Evolutionary conservation across 2,797 vertebrate genomes (phyloP), one percentile per base, ranked within the genome.

Genomic region (Anguilla megastoma): DNA sequence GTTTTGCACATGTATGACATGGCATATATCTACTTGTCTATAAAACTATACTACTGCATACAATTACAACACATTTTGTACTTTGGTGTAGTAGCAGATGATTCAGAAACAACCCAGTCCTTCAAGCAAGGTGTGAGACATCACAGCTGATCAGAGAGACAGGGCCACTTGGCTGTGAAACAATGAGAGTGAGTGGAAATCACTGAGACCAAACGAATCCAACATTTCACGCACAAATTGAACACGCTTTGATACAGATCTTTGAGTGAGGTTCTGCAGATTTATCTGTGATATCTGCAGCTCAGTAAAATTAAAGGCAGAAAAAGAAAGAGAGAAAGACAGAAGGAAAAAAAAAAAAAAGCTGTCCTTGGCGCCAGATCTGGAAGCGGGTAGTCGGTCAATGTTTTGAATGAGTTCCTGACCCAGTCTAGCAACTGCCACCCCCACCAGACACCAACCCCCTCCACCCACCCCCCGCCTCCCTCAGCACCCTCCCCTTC

Each of bases 141-240:
- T 85, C 84, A 24, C 79, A 71, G 48, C 82, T 56, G 66, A 88
- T 88, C 84, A 85, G 52, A 41, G 66, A 76, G 69, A 84, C 87
- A 85, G 87, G 66, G 36, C 84, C 21, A 45, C 63, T 14, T 56
- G 66, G 50, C 50, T 74, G 58, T 66, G 54, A 58, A 87, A 87
- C 27, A 36, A 63, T 48, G 71, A 52, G 80, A 27, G 21, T 0
- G 83, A 56, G 52, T 84, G 52, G n/a, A 58, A 84, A 84, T 54
- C 83, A 84, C 52, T 14, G 24, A 84, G 52, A 10, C 83, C 83
- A 84, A 84, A 6, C 2, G n/a, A 33, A 84, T 30, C 50, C 52
- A 30, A 18, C 83, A 56, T 52, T 54, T 33, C 27, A 84, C n/a
- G 79, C 16, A 52, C 27, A 56, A 84, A 54, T 16, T 30, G 50